These are phyloP conservation scores for Crotalus tigris DNA, from an alignment of 2,113 vertebrate genomes.

Conservation along the genomic window DNA sequence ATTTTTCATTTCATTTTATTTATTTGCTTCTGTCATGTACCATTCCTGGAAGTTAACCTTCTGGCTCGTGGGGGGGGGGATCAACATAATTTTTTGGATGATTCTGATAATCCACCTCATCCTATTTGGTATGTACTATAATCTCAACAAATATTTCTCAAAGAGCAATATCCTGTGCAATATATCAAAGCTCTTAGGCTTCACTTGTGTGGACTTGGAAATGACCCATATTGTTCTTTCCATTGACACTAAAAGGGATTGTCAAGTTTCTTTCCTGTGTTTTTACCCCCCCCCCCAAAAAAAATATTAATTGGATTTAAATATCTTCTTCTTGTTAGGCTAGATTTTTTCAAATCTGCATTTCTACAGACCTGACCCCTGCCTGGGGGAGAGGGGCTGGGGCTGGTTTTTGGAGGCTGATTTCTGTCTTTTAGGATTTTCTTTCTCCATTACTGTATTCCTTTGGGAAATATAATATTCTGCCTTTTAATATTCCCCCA, in stretches of 20 bases:
- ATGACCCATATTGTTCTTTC: slow-evolving; percentile 31
- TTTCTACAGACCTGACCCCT: no score
- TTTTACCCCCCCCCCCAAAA: not conserved
- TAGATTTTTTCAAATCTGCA: not conserved
- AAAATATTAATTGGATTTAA: slow-evolving; percentile 9
- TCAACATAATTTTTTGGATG: slow-evolving; percentile 42
- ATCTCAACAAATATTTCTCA: slow-evolving; percentile 2
- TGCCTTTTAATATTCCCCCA: no score
- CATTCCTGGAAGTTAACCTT: slow-evolving; percentile 34
- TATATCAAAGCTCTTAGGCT: slow-evolving; percentile 26
- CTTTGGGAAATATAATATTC: no score
- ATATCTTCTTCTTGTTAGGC: slow-evolving; percentile 13
- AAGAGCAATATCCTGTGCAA: slow-evolving; percentile 26
- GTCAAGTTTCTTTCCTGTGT: not conserved
- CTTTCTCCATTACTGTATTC: no score
- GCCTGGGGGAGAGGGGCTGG: no score
- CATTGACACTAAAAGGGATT: slow-evolving; percentile 27
- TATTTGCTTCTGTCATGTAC: slow-evolving; percentile 33
- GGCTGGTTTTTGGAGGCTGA: no score
- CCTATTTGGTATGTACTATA: slow-evolving; percentile 38
- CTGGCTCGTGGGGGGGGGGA: not conserved
- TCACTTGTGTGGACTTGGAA: slow-evolving; percentile 40
- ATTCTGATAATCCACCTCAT: slow-evolving; percentile 14
- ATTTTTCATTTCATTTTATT: not conserved
- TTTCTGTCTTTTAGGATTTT: no score